Conservation (phyloP, 35 echinoderm and acorn worm species). For the Eucidaris tribuloides region DNA sequence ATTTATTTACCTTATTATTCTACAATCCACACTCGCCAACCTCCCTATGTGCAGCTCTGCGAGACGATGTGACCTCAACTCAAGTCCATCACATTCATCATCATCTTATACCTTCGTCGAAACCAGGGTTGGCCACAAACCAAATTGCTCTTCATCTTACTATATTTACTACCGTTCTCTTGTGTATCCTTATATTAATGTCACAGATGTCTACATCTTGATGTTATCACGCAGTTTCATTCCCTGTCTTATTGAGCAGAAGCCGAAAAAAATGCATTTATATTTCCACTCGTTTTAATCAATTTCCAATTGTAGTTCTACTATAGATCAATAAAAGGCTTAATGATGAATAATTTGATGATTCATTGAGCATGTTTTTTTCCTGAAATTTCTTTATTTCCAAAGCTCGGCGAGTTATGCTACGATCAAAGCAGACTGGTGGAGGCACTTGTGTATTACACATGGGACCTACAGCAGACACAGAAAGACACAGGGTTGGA, state of each 20-base stretch:
- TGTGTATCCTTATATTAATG: no score
- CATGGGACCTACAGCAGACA: constrained; percentile 76
- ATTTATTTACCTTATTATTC: no score
- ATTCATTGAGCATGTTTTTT: neutral
- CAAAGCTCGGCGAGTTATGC: constrained; percentile 75
- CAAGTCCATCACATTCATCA: no score
- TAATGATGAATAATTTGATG: neutral
- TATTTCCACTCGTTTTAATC: neutral
- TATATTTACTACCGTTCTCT: no score
- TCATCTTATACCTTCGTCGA: no score
- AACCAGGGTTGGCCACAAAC: no score
- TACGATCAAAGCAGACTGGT: constrained; percentile 77
- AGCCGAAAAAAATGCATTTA: neutral
- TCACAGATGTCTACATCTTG: no score
- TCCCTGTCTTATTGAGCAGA: neutral
- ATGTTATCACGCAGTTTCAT: neutral
- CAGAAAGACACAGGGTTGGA: constrained; percentile 63
- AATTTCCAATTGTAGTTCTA: neutral
- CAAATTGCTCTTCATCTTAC: no score
- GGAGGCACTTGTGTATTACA: constrained; percentile 53
- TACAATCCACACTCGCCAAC: no score
- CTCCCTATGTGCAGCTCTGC: no score
- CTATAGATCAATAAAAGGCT: neutral
- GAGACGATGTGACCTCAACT: no score
- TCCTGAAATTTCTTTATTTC: neutral